Conservation (phyloP, 2,888 invertebrate genomes). For the Meteorus colon region DNA sequence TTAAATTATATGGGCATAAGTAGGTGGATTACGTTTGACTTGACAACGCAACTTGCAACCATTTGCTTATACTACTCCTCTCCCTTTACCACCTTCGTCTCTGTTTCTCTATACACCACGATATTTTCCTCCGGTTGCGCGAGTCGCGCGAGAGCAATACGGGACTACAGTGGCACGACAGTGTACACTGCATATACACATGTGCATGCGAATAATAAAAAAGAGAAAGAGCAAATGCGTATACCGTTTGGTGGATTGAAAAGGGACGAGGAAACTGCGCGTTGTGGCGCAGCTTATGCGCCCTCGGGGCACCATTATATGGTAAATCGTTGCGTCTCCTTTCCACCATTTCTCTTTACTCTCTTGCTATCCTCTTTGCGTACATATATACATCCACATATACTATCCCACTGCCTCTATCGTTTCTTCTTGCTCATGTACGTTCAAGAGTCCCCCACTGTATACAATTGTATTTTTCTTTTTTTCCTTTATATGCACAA, state of each 20-base stretch:
- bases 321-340: slow-evolving; percentile 70
- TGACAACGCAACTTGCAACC: slow-evolving; percentile 61
- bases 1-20: slow-evolving; percentile 51
- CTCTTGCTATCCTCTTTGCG: slow-evolving; percentile 45
- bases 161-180: not conserved
- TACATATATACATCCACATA: slow-evolving; percentile 36
- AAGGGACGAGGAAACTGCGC: slow-evolving; percentile 71
- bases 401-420: not conserved
- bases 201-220: slow-evolving; percentile 38
- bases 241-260: slow-evolving; percentile 67
- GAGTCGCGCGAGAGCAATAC: slow-evolving; percentile 2
- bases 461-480: slow-evolving; percentile 52
- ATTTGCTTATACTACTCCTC: slow-evolving; percentile 35
- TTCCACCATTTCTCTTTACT: slow-evolving; percentile 51
- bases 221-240: slow-evolving; percentile 48
- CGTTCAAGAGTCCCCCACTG: slow-evolving; percentile 38
- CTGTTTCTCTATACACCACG: not conserved
- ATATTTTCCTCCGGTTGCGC: slow-evolving; percentile 3
- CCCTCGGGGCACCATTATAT: slow-evolving; percentile 73
- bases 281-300: slow-evolving; percentile 71
- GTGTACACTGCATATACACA: not conserved
- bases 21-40: slow-evolving; percentile 66
- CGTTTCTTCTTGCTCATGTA: slow-evolving; percentile 7
- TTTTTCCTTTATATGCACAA: slow-evolving; percentile 15
- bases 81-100: not conserved